Percentiles rank a stretch among this genome's conserved stretches.
Conservation (phyloP, 2,888 invertebrate species). For the Noctua comes region DNA sequence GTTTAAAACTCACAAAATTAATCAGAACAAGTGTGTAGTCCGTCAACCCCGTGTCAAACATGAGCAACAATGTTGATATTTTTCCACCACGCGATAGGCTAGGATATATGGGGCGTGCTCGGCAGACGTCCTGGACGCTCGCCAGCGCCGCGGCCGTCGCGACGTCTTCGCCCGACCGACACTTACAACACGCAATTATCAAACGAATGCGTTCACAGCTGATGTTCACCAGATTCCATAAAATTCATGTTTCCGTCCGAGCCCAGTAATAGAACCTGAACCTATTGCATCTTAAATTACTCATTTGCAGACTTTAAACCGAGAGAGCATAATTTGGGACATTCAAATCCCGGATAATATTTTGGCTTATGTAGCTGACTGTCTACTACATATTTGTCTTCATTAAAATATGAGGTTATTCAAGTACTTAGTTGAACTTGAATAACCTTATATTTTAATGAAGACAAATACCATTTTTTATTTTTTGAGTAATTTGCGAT, state of each 20-base stretch:
- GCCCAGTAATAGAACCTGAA: conserved; percentile 30
- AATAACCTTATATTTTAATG: conserved; percentile 18
- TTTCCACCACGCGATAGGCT: conserved; percentile 58
- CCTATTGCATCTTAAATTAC: conserved; percentile 34
- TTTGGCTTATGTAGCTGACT: background rate
- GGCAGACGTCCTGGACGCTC: conserved; percentile 60
- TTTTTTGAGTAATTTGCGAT: background rate
- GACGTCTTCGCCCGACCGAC: conserved; percentile 57
- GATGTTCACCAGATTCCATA: conserved; percentile 65
- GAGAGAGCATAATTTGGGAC: background rate
- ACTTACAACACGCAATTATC: conserved; percentile 67
- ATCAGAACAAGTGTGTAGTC: conserved; percentile 43
- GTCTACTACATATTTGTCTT: background rate
- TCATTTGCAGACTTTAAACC: conserved; percentile 17
- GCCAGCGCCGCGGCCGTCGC: conserved; percentile 59
- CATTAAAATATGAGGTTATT: background rate
- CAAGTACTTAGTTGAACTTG: background rate
- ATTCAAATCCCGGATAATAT: background rate
- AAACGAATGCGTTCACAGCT: conserved; percentile 58
- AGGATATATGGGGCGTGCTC: conserved; percentile 51
- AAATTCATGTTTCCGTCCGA: conserved; percentile 61
- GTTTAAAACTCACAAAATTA: conserved; percentile 15
- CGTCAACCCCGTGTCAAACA: conserved; percentile 50
- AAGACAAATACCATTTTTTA: background rate
- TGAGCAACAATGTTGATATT: conserved; percentile 61